A percentile compares a stretch with the other conserved stretches of the same genome.
These are phyloP conservation scores for Drosophila conformis DNA, from an alignment of 2,888 invertebrate species.

Conservation along the genomic window DNA sequence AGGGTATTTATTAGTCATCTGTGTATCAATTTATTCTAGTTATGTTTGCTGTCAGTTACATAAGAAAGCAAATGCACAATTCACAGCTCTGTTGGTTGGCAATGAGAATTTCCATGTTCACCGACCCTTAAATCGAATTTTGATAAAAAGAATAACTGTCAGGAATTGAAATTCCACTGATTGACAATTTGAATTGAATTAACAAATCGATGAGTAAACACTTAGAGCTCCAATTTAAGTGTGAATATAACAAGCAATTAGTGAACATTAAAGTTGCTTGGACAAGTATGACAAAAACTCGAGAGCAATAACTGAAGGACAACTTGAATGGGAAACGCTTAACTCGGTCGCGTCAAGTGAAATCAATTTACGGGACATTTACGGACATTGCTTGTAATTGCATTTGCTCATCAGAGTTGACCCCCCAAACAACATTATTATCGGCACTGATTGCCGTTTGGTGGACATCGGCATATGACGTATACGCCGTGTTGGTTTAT, in stretches of 20 bases:
- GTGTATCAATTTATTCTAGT: background rate
- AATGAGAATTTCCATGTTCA: background rate
- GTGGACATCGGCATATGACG: constrained; percentile 37
- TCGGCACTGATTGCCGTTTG: constrained; percentile 61
- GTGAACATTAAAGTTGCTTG: constrained; percentile 14
- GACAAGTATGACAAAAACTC: background rate
- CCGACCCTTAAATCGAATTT: background rate
- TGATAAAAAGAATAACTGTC: background rate
- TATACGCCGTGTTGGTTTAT: constrained; percentile 51
- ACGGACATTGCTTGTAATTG: constrained; percentile 41
- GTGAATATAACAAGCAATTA: constrained; percentile 16
- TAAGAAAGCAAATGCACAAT: background rate
- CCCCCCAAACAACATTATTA: constrained; percentile 52
- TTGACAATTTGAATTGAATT: constrained; percentile 23
- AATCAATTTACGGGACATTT: constrained; percentile 39
- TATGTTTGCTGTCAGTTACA: background rate
- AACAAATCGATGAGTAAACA: constrained; percentile 13
- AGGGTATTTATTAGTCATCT: background rate
- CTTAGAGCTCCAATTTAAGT: background rate
- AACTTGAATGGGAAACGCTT: background rate
- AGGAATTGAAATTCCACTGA: background rate
- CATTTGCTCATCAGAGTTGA: constrained; percentile 44
- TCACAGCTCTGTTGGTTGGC: background rate
- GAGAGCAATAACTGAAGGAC: background rate
- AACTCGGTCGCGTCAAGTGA: constrained; percentile 6